Conservation (phyloP, 2,888 invertebrate genomes). For the Latheticus oryzae region DNA sequence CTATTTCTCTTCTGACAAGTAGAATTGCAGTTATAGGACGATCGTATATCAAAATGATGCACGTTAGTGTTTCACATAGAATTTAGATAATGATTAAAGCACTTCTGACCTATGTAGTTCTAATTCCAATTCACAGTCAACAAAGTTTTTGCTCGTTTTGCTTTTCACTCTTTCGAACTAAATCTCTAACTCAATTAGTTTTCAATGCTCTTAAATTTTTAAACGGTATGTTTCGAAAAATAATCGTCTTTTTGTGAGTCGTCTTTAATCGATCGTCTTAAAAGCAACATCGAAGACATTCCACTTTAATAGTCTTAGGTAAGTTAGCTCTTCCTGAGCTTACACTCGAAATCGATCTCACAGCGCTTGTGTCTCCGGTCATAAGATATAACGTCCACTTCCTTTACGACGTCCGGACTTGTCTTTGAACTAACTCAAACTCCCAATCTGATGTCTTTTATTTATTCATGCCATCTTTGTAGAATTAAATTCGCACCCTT, state of each 20-base stretch:
- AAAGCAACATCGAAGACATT: no score
- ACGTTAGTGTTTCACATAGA: slow-evolving; percentile 32
- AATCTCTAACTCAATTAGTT: no score
- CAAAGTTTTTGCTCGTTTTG: no score
- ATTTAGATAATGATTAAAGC: no score
- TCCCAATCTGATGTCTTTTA: slow-evolving; percentile 38
- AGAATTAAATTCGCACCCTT: slow-evolving; percentile 41
- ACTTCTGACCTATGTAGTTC: no score
- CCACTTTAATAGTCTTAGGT: slow-evolving; percentile 22
- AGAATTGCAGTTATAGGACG: slow-evolving; percentile 28
- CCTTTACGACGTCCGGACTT: slow-evolving; percentile 24
- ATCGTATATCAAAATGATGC: slow-evolving; percentile 37
- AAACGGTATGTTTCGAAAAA: no score
- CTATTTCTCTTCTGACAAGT: slow-evolving; percentile 35
- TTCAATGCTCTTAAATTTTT: no score
- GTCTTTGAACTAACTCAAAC: slow-evolving; percentile 21
- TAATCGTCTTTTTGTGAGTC: no score
- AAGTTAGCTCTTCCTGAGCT: slow-evolving; percentile 12
- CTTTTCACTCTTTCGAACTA: no score
- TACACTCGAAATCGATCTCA: slow-evolving; percentile 20
- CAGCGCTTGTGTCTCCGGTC: slow-evolving; percentile 20
- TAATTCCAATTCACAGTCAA: no score
- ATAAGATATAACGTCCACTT: slow-evolving; percentile 35
- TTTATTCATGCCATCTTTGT: slow-evolving; percentile 39
- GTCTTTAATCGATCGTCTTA: no score